Base-by-base conservation (phyloP, 1,140 invertebrate genomes). In the Mycetomoellerius zeteki region DNA sequence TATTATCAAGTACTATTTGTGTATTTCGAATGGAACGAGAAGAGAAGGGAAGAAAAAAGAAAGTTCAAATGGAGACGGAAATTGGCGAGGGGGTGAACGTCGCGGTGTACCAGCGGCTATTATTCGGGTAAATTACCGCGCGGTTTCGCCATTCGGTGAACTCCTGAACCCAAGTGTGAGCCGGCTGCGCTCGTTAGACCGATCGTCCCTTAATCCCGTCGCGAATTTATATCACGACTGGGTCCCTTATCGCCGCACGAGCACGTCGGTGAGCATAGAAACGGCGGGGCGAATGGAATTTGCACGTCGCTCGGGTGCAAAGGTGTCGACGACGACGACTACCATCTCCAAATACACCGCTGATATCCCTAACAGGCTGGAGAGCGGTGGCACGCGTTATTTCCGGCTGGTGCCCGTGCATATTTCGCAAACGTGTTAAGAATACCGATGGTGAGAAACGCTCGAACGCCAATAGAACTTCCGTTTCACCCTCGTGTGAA, bases 161-260 rank as follows among this genome's bases (percentile, higher is more conserved):
- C 88, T 92, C 87, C 86, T 88, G 91, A 92, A 88, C 90, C 86
- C 87, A 85, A 85, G 75, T 92, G 90, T 81, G 87, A 81, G 85
- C 87, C 86, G 87, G 82, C 86, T 71, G 54, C 76, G 90, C 92
- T 93, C 92, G 92, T 93, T 93, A 93, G 90, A 93, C 91, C 91
- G 90, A 92, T 92, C 91, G 91, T 86, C 86, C 91, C 89, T 93
- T 90, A 93, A 93, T 89, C 90, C 92, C 88, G 75, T 92, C 90
- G 90, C 91, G 88, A 93, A 93, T 93, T 93, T 93, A 93, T 93
- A 88, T 90, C 91, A 89, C 86, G 89, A 92, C 85, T 81, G 85
- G 90, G 86, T 85, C 92, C 92, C 91, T 93, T 93, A 93, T 93
- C 92, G 90, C 60, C 86, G 76, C 69, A 85, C 37, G 76, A 82